phyloP scores from a whole-genome alignment of 1,140 invertebrate genomes.

The Elymnias hypermnestra region DNA sequence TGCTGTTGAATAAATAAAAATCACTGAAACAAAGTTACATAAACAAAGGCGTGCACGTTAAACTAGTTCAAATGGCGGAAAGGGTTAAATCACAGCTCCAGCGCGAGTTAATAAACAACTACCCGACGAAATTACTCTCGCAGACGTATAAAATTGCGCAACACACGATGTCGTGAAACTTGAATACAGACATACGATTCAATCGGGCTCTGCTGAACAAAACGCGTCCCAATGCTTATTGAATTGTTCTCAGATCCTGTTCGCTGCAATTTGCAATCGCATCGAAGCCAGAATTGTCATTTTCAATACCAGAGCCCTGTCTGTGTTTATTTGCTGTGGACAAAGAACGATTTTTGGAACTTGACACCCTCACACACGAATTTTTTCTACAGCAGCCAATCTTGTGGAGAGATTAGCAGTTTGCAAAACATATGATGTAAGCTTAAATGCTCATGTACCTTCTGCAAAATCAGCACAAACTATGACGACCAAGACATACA shows the following conservation, averaged over 20 bases:
- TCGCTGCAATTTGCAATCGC: slow-evolving; percentile 21
- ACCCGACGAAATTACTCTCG: slow-evolving; percentile 16
- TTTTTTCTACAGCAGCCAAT: too few relatives aligned
- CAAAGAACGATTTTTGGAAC: too few relatives aligned
- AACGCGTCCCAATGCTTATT: slow-evolving; percentile 34
- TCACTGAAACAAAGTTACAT: background rate
- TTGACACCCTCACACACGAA: too few relatives aligned
- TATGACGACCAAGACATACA: too few relatives aligned
- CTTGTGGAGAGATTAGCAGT: too few relatives aligned
- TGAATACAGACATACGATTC: slow-evolving; percentile 26
- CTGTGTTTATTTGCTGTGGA: too few relatives aligned
- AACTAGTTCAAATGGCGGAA: slow-evolving; percentile 9
- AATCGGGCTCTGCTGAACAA: slow-evolving; percentile 31
- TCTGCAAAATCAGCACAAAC: too few relatives aligned
- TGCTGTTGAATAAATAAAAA: slow-evolving; percentile 1
- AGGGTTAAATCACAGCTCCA: slow-evolving; percentile 19
- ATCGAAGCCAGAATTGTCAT: slow-evolving; percentile 15
- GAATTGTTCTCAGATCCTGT: slow-evolving; percentile 35
- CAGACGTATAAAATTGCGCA: slow-evolving; percentile 20
- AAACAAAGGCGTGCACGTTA: background rate
- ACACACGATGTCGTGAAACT: slow-evolving; percentile 21
- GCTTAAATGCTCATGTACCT: too few relatives aligned
- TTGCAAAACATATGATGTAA: too few relatives aligned
- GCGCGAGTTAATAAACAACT: slow-evolving; percentile 22
- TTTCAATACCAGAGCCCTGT: slow-evolving; percentile 12